Evolutionary conservation across 2,797 vertebrate genomes (phyloP).

Genomic region (Eremophila alpestris): DNA sequence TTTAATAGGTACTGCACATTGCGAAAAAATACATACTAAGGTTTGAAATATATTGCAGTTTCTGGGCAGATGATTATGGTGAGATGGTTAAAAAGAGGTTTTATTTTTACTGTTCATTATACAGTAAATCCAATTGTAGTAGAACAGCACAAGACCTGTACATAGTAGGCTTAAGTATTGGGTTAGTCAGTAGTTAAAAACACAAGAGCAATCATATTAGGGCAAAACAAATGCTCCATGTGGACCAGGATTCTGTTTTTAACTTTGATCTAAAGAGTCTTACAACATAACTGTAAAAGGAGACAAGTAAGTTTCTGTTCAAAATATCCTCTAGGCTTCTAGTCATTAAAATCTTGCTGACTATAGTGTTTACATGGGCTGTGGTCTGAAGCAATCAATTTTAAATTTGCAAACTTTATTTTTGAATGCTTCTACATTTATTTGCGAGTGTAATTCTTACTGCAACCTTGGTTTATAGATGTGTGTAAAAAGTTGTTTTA

Average conservation of each 20-base stretch:
- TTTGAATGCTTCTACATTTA: neutral
- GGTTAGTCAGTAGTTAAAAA: neutral
- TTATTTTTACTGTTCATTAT: neutral
- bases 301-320: neutral
- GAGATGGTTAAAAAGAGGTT: neutral
- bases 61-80: neutral
- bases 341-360: neutral
- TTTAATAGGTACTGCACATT: neutral
- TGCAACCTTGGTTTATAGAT: neutral
- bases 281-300: neutral
- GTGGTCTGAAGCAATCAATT: neutral
- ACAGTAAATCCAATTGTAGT: neutral
- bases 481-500: neutral
- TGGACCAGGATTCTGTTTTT: neutral
- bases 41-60: neutral
- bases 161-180: neutral
- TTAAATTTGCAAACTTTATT: neutral
- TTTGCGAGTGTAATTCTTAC: neutral
- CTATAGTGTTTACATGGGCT: neutral
- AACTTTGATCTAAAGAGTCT: neutral
- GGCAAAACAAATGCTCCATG: neutral
- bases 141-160: neutral
- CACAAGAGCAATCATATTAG: neutral
- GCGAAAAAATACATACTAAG: neutral
- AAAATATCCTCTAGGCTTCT: neutral